phyloP scores from a whole-genome alignment of 2,888 invertebrate species.

The Rhingia rostrata region DNA sequence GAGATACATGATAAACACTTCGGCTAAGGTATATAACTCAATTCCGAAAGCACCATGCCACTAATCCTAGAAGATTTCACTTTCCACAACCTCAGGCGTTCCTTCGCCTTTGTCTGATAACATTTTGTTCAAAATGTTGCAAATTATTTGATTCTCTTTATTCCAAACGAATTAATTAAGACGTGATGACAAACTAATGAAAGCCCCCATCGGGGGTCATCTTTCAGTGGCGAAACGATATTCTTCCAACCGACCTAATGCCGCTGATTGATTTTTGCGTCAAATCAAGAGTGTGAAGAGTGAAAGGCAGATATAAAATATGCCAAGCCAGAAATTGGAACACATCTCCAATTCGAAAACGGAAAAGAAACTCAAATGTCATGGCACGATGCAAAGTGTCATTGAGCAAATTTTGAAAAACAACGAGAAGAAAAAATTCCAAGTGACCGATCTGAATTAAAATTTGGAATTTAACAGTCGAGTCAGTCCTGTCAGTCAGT shows the following conservation, averaged over 20 bases:
- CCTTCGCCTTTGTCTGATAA: constrained; percentile 18
- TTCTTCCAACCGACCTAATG: constrained; percentile 7
- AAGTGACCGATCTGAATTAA: constrained; percentile 18
- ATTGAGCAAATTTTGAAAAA: constrained; percentile 24
- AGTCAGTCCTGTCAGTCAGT: constrained; percentile 21
- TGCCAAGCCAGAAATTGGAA: constrained; percentile 35
- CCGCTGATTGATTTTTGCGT: constrained; percentile 23
- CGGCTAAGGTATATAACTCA: constrained; percentile 20
- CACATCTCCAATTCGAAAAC: constrained; percentile 29
- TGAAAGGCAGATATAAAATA: constrained; percentile 45
- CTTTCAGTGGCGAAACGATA: constrained; percentile 6
- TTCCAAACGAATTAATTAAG: constrained; percentile 53
- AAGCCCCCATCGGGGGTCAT: constrained; percentile 26
- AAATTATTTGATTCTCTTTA: constrained; percentile 34
- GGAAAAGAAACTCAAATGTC: constrained; percentile 42
- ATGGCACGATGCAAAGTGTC: constrained; percentile 17
- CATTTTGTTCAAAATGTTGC: constrained; percentile 45
- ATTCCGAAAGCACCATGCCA: constrained; percentile 57
- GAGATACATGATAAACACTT: constrained; percentile 47
- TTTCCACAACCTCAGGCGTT: constrained; percentile 47
- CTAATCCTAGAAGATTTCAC: constrained; percentile 54
- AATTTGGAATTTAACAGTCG: constrained; percentile 44
- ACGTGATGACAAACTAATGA: constrained; percentile 41
- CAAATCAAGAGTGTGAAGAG: constrained; percentile 26
- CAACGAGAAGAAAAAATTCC: constrained; percentile 15